Evolutionary conservation across 1,140 invertebrate genomes (phyloP), one percentile per base, ranked within the genome.

Genomic region (Drosophila virilis): DNA sequence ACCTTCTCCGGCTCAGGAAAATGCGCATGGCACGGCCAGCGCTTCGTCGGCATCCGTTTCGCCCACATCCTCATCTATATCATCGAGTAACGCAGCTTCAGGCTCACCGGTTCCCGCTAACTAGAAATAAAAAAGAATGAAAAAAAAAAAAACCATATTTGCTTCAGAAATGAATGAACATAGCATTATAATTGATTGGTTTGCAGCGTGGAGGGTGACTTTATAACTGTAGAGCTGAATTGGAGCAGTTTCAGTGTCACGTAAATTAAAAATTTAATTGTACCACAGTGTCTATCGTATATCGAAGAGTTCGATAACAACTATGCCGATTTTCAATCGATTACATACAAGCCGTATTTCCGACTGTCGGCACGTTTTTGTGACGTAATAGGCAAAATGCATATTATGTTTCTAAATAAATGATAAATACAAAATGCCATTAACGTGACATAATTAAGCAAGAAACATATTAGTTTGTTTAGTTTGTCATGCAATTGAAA

Each of bases 71-170:
- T 91, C 90, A 81, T 91, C 90, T 68, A 74, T 91, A 52, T 90
- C 90, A 69, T 91, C 88, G 61, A 90, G 79, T 90, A 91, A 91
- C 72, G 85, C 85, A 55, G 85, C 84, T 71, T 78, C 91, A 66
- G 82, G 84, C 50, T 91, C 91, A 37, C 91, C 91, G 68, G 91
- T 92, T 65, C 84, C 91, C 66, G 90, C 91, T 69, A 91, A 91
- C 68, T 91, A 90, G 91, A 68, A 77, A 74, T 74, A 74, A 71
- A 67, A 58, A 73, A 64, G 52, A 61, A 22, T 3, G 22, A 22
- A 22, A 59, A 73, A 52, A 74, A 59, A 55, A 64, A 57, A 76
- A 84, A 58, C 61, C 51, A 80, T 75, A 81, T 89, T 78, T 82
- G 77, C 74, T 83, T 80, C 68, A 76, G 52, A 86, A 83, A 80